These are phyloP conservation scores for Platynereis dumerilii DNA, from an alignment of 2,888 invertebrate species.

Conservation along the genomic window DNA sequence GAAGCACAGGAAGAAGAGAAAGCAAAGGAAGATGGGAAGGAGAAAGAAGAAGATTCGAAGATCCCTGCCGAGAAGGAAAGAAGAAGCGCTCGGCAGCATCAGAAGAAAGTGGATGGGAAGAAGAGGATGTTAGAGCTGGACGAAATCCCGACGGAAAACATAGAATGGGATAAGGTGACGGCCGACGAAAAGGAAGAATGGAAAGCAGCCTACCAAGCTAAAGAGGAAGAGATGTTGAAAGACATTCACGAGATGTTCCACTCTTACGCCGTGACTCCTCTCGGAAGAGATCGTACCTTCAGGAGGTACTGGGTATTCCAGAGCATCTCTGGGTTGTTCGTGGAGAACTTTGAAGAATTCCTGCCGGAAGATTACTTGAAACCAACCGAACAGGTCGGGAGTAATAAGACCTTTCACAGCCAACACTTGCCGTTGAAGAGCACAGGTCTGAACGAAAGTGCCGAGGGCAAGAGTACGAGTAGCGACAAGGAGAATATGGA, in stretches of 20 bases:
- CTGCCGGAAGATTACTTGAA: slow-evolving; percentile 41
- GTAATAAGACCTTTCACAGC: background rate
- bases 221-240: slow-evolving; percentile 44
- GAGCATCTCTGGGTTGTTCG: slow-evolving; percentile 83
- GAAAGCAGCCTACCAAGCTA: slow-evolving; percentile 28
- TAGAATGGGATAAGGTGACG: slow-evolving; percentile 39
- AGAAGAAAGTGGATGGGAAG: slow-evolving; percentile 28
- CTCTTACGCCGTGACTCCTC: slow-evolving; percentile 59
- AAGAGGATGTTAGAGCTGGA: slow-evolving; percentile 8
- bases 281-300: slow-evolving; percentile 83
- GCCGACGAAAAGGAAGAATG: slow-evolving; percentile 27
- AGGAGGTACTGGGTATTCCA: slow-evolving; percentile 83
- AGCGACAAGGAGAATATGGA: slow-evolving; percentile 70
- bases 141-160: slow-evolving; percentile 34
- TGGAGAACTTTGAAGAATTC: slow-evolving; percentile 73
- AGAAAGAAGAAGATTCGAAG: slow-evolving; percentile 9
- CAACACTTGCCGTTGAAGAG: slow-evolving; percentile 29
- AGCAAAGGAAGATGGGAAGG: slow-evolving; percentile 10
- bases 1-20: background rate
- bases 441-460: background rate
- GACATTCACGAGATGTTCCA: slow-evolving; percentile 48
- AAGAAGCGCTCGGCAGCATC: slow-evolving; percentile 19
- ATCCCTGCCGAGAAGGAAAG: slow-evolving; percentile 1
- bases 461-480: slow-evolving; percentile 62
- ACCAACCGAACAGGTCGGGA: background rate